phyloP scores from a whole-genome alignment of 2,797 vertebrate genomes.

The Lycodopsis pacificus region DNA sequence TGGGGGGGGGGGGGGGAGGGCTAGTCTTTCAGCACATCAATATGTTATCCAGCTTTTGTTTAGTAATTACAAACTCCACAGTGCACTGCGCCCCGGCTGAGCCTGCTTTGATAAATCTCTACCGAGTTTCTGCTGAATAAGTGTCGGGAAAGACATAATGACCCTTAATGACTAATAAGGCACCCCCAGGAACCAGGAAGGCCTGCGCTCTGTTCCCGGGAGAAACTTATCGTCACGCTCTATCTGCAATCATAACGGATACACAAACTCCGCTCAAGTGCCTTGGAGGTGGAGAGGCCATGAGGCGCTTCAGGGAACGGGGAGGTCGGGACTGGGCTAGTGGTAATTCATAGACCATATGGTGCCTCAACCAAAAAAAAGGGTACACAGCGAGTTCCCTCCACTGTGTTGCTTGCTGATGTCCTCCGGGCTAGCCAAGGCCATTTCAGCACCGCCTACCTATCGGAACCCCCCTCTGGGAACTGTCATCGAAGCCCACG shows the following conservation, averaged over 20 bases:
- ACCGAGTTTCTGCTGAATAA: conserved; percentile 63
- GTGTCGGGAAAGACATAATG: conserved; percentile 63
- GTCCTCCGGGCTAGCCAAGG: conserved; percentile 70
- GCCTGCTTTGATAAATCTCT: conserved; percentile 49
- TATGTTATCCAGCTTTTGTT: conserved; percentile 36
- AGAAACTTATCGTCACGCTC: conserved; percentile 66
- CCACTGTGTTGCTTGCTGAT: conserved; percentile 49
- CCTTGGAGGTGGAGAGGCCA: conserved; percentile 67
- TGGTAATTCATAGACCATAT: conserved; percentile 81
- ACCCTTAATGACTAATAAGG: conserved; percentile 68
- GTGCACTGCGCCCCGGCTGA: conserved; percentile 17
- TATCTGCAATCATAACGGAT: conserved; percentile 73
- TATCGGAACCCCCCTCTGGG: conserved; percentile 69
- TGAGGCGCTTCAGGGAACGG: conserved; percentile 56
- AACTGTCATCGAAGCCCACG: conserved; percentile 69
- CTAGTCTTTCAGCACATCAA: conserved; percentile 17
- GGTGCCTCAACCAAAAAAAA: conserved; percentile 62
- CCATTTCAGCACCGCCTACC: conserved; percentile 70
- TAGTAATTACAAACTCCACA: conserved; percentile 34
- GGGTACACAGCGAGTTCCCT: conserved; percentile 52
- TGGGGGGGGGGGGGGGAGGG: neutral
- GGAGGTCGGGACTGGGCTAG: conserved; percentile 55
- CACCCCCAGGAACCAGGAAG: conserved; percentile 56
- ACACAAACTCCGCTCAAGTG: conserved; percentile 65
- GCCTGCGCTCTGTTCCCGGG: conserved; percentile 38